Conservation (phyloP, 2,113 vertebrate species). For the Felis chaus region DNA sequence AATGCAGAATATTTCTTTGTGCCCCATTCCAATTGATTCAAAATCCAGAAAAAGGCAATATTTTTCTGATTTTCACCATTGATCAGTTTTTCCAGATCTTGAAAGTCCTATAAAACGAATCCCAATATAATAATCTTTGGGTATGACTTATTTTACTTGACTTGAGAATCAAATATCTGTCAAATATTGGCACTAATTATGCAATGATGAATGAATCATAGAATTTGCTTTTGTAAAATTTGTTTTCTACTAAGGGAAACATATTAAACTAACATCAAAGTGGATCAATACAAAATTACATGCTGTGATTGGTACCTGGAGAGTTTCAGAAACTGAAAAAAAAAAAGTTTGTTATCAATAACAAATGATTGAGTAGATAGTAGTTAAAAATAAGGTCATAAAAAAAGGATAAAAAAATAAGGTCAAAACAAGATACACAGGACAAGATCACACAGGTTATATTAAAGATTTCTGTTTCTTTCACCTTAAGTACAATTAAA, state of each 20-base stretch:
- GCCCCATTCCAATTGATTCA: neutral
- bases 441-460: neutral
- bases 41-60: neutral
- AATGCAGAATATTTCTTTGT: neutral
- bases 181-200: neutral
- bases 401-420: neutral
- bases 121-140: neutral
- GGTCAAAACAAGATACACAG: neutral
- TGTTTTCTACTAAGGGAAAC: neutral
- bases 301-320: neutral
- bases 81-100: neutral
- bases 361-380: neutral
- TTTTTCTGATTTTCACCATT: neutral
- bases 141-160: neutral
- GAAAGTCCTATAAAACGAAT: neutral
- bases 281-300: neutral
- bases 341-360: neutral
- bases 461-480: neutral
- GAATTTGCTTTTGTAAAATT: neutral
- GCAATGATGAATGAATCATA: neutral
- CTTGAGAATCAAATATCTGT: neutral
- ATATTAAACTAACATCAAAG: neutral
- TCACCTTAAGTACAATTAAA: neutral
- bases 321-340: neutral
- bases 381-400: neutral